Evolutionary conservation across 2,113 vertebrate genomes (phyloP).

Genomic region (Festucalex cinctus): DNA sequence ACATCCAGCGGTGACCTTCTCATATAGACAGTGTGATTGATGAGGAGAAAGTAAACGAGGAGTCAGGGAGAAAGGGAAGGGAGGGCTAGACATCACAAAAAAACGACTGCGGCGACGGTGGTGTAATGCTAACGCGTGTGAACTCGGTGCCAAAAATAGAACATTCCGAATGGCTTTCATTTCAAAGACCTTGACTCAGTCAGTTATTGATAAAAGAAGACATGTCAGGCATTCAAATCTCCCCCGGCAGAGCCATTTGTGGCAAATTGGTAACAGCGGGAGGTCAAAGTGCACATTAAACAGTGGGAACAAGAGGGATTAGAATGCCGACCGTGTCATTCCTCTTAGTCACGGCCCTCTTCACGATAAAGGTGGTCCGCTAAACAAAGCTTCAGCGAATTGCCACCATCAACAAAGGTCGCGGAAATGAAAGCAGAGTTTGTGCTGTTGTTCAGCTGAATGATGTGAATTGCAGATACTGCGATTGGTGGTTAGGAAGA

Average conservation of each 20-base stretch:
- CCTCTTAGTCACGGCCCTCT: conserved; percentile 51
- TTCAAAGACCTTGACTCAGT: conserved; percentile 50
- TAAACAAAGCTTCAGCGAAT: conserved; percentile 22
- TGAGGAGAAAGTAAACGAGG: conserved; percentile 45
- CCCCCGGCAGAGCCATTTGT: conserved; percentile 34
- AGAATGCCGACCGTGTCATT: conserved; percentile 52
- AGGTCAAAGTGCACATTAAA: conserved; percentile 53
- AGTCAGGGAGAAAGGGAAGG: conserved; percentile 32
- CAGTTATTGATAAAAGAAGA: conserved; percentile 57
- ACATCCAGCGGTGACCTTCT: conserved; percentile 34
- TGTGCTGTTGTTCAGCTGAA: conserved; percentile 24
- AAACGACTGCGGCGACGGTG: conserved; percentile 17
- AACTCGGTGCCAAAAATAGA: conserved; percentile 66
- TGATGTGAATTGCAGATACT: conserved; percentile 40
- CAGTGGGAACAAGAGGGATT: conserved; percentile 38
- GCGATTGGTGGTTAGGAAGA: conserved; percentile 50
- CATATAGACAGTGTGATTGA: conserved; percentile 47
- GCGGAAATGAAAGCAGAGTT: conserved; percentile 38
- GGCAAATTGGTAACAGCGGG: conserved; percentile 49
- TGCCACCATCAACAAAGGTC: conserved; percentile 34
- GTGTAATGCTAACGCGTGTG: conserved; percentile 35
- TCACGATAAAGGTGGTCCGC: conserved; percentile 23
- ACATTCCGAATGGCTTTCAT: conserved; percentile 46
- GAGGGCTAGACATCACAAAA: conserved; percentile 22
- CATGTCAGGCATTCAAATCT: conserved; percentile 42